Percentiles rank a stretch among this genome's conserved stretches.
Conservation (phyloP, 2,888 invertebrate species). For the Dichetophora obliterata region DNA sequence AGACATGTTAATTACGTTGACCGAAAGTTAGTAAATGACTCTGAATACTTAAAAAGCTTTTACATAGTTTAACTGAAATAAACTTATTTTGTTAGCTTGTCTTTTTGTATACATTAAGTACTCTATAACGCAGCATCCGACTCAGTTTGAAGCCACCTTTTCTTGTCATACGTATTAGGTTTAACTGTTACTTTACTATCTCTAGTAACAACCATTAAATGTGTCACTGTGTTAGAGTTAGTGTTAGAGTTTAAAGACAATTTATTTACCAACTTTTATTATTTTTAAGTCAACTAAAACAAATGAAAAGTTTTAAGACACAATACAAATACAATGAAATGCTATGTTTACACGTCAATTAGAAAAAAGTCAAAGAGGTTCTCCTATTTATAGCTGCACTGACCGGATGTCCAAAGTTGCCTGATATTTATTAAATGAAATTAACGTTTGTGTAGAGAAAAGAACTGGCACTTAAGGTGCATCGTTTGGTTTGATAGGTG, state of each 20-base stretch:
- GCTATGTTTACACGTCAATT: not conserved
- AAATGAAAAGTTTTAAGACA: not conserved
- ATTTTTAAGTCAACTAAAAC: too few relatives aligned
- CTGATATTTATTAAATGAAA: too few relatives aligned
- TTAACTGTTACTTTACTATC: not conserved
- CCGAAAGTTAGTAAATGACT: not conserved
- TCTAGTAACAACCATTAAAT: not conserved
- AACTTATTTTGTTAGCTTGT: too few relatives aligned
- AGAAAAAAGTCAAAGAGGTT: slow-evolving; percentile 10
- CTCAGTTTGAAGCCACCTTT: too few relatives aligned
- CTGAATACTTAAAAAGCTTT: too few relatives aligned
- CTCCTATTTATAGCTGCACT: slow-evolving; percentile 8
- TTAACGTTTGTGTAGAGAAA: too few relatives aligned
- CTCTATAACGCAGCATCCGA: too few relatives aligned
- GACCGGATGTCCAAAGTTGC: not conserved
- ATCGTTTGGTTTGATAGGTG: too few relatives aligned
- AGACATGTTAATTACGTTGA: not conserved
- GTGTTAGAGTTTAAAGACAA: too few relatives aligned
- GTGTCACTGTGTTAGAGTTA: not conserved
- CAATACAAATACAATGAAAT: not conserved
- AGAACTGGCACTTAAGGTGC: too few relatives aligned
- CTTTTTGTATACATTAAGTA: too few relatives aligned
- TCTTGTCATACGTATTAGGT: not conserved
- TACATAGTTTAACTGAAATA: too few relatives aligned
- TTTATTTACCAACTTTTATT: not conserved